Evolutionary conservation across 2,888 invertebrate species (phyloP).

Genomic region (Tiphia femorata): DNA sequence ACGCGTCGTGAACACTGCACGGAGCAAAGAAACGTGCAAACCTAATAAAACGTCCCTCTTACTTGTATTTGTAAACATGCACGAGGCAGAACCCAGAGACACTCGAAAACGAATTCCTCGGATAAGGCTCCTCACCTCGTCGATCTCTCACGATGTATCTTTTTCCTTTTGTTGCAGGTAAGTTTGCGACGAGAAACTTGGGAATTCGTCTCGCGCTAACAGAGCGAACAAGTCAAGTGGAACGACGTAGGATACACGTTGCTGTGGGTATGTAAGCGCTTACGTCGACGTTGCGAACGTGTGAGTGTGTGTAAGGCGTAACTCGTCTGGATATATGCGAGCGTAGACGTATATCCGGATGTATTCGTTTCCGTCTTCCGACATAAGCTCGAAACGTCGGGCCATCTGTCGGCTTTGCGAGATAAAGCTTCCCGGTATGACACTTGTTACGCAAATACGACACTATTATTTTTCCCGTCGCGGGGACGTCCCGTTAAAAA

Average conservation of each 20-base stretch:
- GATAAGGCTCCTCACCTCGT: neutral
- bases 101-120: no score
- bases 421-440: constrained; percentile 50
- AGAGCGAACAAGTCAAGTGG: constrained; percentile 14
- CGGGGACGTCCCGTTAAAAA: constrained; percentile 34
- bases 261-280: neutral
- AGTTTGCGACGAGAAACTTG: constrained; percentile 37
- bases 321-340: constrained; percentile 5
- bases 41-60: no score
- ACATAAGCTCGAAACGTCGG: constrained; percentile 53
- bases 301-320: constrained; percentile 1
- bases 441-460: constrained; percentile 61
- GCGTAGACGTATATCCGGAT: constrained; percentile 36
- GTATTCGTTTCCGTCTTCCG: constrained; percentile 41
- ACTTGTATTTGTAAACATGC: no score
- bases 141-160: constrained; percentile 13
- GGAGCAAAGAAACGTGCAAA: no score
- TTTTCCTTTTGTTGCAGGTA: constrained; percentile 51
- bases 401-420: constrained; percentile 58
- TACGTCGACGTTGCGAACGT: constrained; percentile 8
- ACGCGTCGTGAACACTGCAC: no score
- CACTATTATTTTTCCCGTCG: constrained; percentile 48
- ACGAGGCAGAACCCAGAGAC: no score
- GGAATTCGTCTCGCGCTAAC: constrained; percentile 16
- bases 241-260: neutral